Evolutionary conservation across 2,888 invertebrate species (phyloP).

Genomic region (Arge pagana): DNA sequence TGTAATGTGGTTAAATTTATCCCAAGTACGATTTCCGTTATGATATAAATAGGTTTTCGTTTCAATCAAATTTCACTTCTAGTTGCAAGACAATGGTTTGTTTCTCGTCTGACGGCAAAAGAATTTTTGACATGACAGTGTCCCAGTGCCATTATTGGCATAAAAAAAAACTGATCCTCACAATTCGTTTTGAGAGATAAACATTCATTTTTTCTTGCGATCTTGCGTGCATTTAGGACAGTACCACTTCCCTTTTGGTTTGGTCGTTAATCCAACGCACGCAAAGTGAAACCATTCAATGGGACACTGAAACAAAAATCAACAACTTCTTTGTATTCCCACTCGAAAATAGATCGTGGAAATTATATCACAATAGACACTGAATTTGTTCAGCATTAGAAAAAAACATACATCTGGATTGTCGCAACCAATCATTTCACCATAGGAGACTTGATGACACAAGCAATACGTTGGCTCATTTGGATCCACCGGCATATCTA

Average conservation of each 20-base stretch:
- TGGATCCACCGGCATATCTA: slow-evolving; percentile 93
- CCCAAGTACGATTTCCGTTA: neutral
- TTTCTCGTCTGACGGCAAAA: slow-evolving; percentile 38
- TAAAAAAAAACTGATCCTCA: too few relatives aligned
- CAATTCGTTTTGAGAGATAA: neutral
- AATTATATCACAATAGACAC: neutral
- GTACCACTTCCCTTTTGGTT: slow-evolving; percentile 93
- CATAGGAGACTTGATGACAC: slow-evolving; percentile 96
- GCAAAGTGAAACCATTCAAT: slow-evolving; percentile 98
- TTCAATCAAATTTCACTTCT: slow-evolving; percentile 36
- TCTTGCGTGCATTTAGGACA: slow-evolving; percentile 69
- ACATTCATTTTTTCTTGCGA: slow-evolving; percentile 60
- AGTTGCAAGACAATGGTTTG: slow-evolving; percentile 17
- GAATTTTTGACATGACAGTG: too few relatives aligned
- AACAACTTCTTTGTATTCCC: neutral
- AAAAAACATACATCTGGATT: slow-evolving; percentile 76
- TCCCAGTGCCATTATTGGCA: too few relatives aligned
- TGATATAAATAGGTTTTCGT: slow-evolving; percentile 33
- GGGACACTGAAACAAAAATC: slow-evolving; percentile 65
- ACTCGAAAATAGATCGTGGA: neutral
- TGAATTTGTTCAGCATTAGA: too few relatives aligned
- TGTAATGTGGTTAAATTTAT: neutral
- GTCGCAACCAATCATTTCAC: slow-evolving; percentile 97
- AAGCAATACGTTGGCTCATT: slow-evolving; percentile 98
- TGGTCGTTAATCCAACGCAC: slow-evolving; percentile 86